Conservation (phyloP, 2,888 invertebrate species). For the Polydrusus tereticollis region DNA sequence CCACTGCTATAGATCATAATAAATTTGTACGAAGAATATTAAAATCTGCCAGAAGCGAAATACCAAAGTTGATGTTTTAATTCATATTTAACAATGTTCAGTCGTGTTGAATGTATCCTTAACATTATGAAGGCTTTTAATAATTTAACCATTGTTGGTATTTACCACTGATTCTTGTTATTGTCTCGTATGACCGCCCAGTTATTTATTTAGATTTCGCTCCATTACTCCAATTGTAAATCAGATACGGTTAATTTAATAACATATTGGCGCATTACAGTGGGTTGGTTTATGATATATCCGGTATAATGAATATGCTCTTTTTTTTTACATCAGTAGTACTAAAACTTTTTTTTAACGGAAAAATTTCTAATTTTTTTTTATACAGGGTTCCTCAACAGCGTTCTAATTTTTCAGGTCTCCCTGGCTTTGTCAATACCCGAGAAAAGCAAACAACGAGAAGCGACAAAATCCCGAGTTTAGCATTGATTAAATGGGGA, state of each 20-base stretch:
- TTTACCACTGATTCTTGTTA: constrained; percentile 6
- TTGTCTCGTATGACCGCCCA: constrained; percentile 7
- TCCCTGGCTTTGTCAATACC: too few species aligned
- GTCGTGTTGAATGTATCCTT: not conserved
- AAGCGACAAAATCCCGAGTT: too few species aligned
- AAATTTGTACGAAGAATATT: not conserved
- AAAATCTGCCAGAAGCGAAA: not conserved
- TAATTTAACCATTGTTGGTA: constrained; percentile 1
- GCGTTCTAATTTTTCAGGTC: too few species aligned
- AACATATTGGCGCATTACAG: not conserved
- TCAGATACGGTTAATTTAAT: not conserved
- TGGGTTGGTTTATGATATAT: not conserved
- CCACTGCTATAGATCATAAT: not conserved
- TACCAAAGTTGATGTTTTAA: not conserved
- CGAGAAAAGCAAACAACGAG: too few species aligned
- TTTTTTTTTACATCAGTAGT: too few species aligned
- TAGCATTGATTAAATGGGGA: too few species aligned
- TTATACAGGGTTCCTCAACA: too few species aligned
- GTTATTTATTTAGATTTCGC: constrained; percentile 18
- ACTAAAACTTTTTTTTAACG: too few species aligned
- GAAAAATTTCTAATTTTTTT: too few species aligned
- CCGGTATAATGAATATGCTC: not conserved
- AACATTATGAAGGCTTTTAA: constrained; percentile 23
- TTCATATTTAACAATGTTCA: not conserved
- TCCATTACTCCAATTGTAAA: not conserved